A percentile compares a stretch with the other conserved stretches of the same genome.
phyloP scores from a whole-genome alignment of 2,113 vertebrate genomes.

The Symphodus melops region DNA sequence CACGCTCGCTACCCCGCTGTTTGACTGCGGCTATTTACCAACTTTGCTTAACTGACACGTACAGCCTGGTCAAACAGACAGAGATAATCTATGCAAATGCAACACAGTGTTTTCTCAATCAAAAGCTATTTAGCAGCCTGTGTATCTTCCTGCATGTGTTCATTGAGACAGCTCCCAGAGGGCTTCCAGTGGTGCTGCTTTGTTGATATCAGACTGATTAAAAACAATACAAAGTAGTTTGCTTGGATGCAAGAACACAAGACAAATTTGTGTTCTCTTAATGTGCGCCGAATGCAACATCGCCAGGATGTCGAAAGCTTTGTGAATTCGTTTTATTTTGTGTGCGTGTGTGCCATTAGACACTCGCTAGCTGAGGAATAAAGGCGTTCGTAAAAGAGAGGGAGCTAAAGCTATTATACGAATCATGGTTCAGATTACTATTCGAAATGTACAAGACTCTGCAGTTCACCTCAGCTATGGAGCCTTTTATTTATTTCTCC shows the following conservation, averaged over 20 bases:
- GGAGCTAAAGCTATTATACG: constrained; percentile 1
- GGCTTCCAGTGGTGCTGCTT: constrained; percentile 43
- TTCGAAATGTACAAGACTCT: not conserved
- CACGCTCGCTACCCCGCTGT: constrained; percentile 18
- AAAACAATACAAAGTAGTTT: constrained; percentile 69
- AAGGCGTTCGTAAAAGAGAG: not conserved
- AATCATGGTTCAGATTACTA: too few relatives aligned
- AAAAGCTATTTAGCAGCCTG: constrained; percentile 72
- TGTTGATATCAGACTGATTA: constrained; percentile 69
- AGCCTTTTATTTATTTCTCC: not conserved
- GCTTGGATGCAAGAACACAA: constrained; percentile 43
- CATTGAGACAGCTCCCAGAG: constrained; percentile 61
- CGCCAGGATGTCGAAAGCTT: constrained; percentile 1
- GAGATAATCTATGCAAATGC: constrained; percentile 77
- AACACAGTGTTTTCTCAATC: constrained; percentile 68
- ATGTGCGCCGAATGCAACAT: constrained; percentile 28
- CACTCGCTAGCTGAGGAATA: not conserved
- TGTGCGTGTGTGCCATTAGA: not conserved
- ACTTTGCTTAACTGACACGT: constrained; percentile 61
- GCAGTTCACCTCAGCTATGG: not conserved
- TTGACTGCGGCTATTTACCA: constrained; percentile 69
- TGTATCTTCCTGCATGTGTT: constrained; percentile 59
- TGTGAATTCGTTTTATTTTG: constrained; percentile 17
- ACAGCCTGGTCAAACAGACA: constrained; percentile 77
- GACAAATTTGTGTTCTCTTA: constrained; percentile 62